These are phyloP conservation scores for Enhydra lutris DNA, from an alignment of 2,113 vertebrate genomes.

Conservation along the genomic window DNA sequence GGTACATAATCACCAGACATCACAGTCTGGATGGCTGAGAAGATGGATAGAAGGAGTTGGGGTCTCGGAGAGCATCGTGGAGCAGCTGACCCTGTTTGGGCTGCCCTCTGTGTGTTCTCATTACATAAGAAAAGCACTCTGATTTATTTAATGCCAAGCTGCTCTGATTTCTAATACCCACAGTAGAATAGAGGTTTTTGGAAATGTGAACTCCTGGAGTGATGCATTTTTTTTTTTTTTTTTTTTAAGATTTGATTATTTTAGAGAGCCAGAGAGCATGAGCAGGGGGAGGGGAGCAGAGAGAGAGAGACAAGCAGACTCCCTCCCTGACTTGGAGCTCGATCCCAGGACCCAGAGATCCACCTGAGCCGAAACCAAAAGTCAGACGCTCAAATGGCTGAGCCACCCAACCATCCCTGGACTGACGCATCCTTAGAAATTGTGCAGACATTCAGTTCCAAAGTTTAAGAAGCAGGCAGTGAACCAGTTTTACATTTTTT, in stretches of 20 bases:
- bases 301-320: not conserved
- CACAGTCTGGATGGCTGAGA: not conserved
- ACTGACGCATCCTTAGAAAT: not conserved
- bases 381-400: not conserved
- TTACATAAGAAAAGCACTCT: not conserved
- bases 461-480: not conserved
- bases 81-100: not conserved
- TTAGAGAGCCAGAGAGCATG: not conserved
- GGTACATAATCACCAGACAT: not conserved
- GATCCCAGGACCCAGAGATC: not conserved
- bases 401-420: not conserved
- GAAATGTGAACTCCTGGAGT: not conserved
- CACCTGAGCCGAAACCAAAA: not conserved
- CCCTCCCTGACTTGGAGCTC: not conserved
- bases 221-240: too few relatives aligned
- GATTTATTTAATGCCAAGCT: not conserved
- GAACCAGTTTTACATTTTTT: not conserved
- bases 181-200: not conserved
- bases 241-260: not conserved
- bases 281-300: not conserved
- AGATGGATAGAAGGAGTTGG: not conserved
- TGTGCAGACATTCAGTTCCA: not conserved
- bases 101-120: not conserved
- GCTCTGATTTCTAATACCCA: not conserved
- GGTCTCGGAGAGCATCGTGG: not conserved